These are phyloP conservation scores for Rhabdomys dilectus DNA, from an alignment of 2,113 vertebrate species.

Conservation along the genomic window DNA sequence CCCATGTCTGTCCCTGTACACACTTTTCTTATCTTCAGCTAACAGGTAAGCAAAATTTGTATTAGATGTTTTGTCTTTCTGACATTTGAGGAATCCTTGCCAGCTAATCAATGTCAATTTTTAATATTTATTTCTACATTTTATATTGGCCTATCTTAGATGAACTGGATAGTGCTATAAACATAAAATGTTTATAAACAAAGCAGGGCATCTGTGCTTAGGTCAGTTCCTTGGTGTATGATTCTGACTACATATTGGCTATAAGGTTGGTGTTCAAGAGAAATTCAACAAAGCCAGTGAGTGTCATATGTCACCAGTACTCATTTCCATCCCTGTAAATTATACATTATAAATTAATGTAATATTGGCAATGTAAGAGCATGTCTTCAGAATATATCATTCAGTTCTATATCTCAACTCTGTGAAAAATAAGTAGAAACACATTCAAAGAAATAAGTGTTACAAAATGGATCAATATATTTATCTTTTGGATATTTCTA, in stretches of 20 bases:
- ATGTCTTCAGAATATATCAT: not conserved
- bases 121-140: not conserved
- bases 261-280: not conserved
- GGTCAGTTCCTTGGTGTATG: not conserved
- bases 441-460: not conserved
- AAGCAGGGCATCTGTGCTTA: not conserved
- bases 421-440: not conserved
- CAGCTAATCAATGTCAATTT: not conserved
- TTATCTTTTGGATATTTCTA: not conserved
- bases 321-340: not conserved
- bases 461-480: not conserved
- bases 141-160: not conserved
- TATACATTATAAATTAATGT: not conserved
- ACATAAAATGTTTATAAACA: not conserved
- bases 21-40: not conserved
- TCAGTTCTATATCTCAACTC: not conserved
- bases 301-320: accelerated
- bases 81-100: not conserved
- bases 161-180: not conserved
- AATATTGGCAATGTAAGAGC: not conserved
- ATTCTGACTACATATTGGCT: not conserved
- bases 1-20: not conserved
- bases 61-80: not conserved
- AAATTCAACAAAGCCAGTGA: not conserved
- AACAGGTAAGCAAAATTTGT: not conserved